Base-by-base conservation (phyloP, 2,113 vertebrate species). In the Tauraco erythrolophus region DNA sequence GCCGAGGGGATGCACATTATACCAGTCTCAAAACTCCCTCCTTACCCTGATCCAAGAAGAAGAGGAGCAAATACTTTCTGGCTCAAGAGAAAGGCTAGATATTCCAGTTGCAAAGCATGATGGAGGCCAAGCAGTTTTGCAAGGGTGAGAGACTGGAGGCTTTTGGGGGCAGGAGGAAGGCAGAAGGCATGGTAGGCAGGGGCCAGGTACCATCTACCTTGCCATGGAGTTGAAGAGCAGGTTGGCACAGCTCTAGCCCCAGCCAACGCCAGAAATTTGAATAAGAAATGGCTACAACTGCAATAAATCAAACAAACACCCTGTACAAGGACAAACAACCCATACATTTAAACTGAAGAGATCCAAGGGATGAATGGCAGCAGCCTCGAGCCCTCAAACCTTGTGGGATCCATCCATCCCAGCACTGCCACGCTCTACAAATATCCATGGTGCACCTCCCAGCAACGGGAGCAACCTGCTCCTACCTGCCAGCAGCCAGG, bases 31-130 rank as follows among this genome's bases (percentile, higher is more conserved):
- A 27, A 80, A 56, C 28, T 69, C 48, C 41, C 60, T 87, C 86
- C 74, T 61, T 65, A 82, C 43, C 62, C 50, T 4, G 8, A 66
- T 76, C 75, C 91, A 65, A 33, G 72, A 76, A 53, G 45, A 93
- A 74, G 33, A 87, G 37, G 30, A 82, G n/a, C 41, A 72, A 84
- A 46, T 66, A n/a, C 24, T 88, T 71, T 61, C 62, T 88, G 71
- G 46, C 79, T 94, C 30, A 51, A 91, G 37, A 70, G 56, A 91
- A 94, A 66, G 68, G 68, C 70, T 86, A 48, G 87, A 45, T 54
- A 33, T 95, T 70, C 75, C 88, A 91, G 54, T 92, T 97, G 90
- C 92, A 92, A 96, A 87, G 69, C 45, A 77, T 91, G 7, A 64
- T 5, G 18, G 9, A 88, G 25, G 56, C 21, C 61, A 33, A 58